Evolutionary conservation across 2,113 vertebrate species (phyloP).

Genomic region (Lipophrys pholis): DNA sequence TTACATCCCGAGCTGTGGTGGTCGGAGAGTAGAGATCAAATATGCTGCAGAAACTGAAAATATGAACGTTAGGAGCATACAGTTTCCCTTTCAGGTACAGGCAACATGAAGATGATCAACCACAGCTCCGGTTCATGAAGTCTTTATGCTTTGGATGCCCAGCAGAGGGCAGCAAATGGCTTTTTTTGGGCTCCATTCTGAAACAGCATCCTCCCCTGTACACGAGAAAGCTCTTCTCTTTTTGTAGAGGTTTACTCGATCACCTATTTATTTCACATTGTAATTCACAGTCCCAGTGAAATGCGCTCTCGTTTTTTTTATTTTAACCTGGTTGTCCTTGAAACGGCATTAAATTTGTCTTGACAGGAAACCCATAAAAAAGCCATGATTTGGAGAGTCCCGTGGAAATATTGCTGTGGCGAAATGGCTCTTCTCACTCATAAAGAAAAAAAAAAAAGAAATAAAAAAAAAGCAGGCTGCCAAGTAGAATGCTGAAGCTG

Average conservation of each 20-base stretch:
- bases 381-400: fast-evolving
- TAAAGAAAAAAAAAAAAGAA: not conserved
- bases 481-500: not conserved
- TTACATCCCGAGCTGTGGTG: conserved; percentile 15
- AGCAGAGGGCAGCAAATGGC: conserved; percentile 78
- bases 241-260: conserved; percentile 23
- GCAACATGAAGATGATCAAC: not conserved
- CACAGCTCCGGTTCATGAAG: not conserved
- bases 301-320: not conserved
- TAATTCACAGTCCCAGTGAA: conserved; percentile 16
- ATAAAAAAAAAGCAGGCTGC: not conserved
- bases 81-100: not conserved
- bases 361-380: not conserved
- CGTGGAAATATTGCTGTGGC: too few species aligned
- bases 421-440: not conserved
- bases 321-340: not conserved
- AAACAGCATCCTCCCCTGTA: conserved; percentile 55
- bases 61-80: too few species aligned
- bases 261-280: conserved; percentile 10
- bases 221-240: conserved; percentile 59
- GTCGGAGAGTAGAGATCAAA: not conserved
- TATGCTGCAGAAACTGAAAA: not conserved
- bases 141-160: not conserved
- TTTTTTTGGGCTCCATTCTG: conserved; percentile 53
- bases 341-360: not conserved